Percentiles rank a stretch among this genome's conserved stretches.
Evolutionary conservation across 2,113 vertebrate genomes (phyloP).

Genomic region (Ondatra zibethicus): DNA sequence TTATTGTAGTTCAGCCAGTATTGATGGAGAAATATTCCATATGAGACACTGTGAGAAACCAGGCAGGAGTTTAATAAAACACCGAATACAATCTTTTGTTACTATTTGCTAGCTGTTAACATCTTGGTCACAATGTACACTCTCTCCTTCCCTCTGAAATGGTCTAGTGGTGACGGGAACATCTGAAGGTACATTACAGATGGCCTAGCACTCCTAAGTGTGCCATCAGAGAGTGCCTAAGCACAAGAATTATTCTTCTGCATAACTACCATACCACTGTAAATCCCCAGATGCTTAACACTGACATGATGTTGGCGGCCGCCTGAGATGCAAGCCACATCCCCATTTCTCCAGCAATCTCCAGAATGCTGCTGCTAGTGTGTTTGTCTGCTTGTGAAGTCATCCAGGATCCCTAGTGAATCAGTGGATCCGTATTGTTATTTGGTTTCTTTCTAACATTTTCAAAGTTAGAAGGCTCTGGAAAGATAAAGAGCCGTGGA

Average conservation of each 20-base stretch:
- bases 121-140: background rate
- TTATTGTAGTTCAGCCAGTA: background rate
- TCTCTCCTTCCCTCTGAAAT: background rate
- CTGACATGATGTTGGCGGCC: rapidly evolving
- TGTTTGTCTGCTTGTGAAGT: background rate
- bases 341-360: background rate
- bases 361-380: background rate
- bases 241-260: background rate
- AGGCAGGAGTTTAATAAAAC: background rate
- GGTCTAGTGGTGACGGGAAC: background rate
- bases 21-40: background rate
- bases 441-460: background rate
- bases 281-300: background rate
- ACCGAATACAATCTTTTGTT: background rate
- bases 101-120: background rate
- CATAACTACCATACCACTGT: rapidly evolving
- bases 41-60: background rate
- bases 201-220: background rate
- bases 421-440: background rate
- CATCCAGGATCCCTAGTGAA: background rate
- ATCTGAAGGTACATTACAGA: background rate
- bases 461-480: background rate
- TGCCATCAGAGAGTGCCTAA: background rate
- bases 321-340: background rate
- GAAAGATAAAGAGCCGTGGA: background rate